Evolutionary conservation across 2,113 vertebrate genomes (phyloP), one percentile per base, ranked within the genome.

Genomic region (Phrynosoma platyrhinos): DNA sequence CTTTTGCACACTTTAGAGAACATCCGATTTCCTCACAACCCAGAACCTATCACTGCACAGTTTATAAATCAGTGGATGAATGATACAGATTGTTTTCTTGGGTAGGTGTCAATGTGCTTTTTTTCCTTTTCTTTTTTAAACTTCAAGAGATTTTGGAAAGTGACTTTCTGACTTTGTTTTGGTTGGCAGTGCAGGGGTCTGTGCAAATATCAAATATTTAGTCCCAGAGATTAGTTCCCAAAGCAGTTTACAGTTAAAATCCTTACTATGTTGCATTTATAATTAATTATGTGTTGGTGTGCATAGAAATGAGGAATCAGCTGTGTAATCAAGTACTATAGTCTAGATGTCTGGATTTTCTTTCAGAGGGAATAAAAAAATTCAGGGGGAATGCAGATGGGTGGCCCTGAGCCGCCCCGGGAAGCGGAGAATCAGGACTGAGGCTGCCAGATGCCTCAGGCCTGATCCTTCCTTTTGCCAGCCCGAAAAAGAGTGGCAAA

Each of bases 11-110:
- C 98, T 0, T 95, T 99, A 87, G 99, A 99, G 89, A 98, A 97
- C 92, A 98, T 98, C 93, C 98, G 97, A 89, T 97, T 99, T 94
- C 98, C 98, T 20, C 98, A 98, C 94, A 98, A 96, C 93, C 97
- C 98, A 0, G 98, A 98, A 74, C 98, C 98, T 25, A 97, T 99
- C 94, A 99, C 98, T 0, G 97, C 97, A 0, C 98, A 98, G 96
- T 99, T 99, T 93, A 97, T 99, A 95, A 99, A 99, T 96, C 98
- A 99, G 93, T 99, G 99, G 99, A 99, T 99, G 97, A 99, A 97
- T 10, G 99, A 99, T 93, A 99, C 99, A 0, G 98, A 99, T 94
- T 99, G 98, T 95, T 99, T 99, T 91, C 96, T 99, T 52, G 99
- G 99, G 99, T 98, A 93, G 94, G 97, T 95, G 83, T 84, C 52